Evolutionary conservation across 2,888 invertebrate species (phyloP).

Genomic region (Ectemnius cavifrons): DNA sequence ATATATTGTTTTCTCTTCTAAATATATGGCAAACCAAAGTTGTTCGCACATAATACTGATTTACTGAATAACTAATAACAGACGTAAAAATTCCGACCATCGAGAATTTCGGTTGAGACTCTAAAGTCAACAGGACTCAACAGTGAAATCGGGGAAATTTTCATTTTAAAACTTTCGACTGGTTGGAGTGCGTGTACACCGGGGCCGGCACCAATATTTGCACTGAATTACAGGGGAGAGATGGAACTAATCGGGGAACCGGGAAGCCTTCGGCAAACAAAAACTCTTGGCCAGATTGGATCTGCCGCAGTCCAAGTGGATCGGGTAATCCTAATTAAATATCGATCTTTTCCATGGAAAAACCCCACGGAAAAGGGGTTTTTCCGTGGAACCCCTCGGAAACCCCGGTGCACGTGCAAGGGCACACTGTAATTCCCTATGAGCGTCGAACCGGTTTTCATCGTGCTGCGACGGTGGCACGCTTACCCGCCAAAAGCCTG

Average conservation of each 20-base stretch:
- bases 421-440: neutral
- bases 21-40: neutral
- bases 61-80: neutral
- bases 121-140: too few relatives aligned
- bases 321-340: slow-evolving; percentile 5
- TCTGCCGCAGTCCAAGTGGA: neutral
- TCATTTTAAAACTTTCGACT: too few relatives aligned
- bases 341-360: slow-evolving; percentile 2
- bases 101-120: too few relatives aligned
- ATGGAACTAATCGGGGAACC: neutral
- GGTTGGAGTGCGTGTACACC: too few relatives aligned
- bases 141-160: too few relatives aligned
- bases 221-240: too few relatives aligned
- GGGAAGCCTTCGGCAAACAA: slow-evolving; percentile 1
- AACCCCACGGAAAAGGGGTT: neutral
- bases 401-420: neutral
- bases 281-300: neutral
- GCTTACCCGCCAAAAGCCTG: neutral
- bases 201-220: too few relatives aligned
- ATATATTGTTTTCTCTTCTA: slow-evolving; percentile 34
- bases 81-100: too few relatives aligned
- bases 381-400: too few relatives aligned
- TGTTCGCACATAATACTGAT: neutral
- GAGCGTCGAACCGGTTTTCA: neutral
- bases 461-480: neutral